Conservation (phyloP, 2,888 invertebrate genomes). For the Drosophila flavopinicola region DNA sequence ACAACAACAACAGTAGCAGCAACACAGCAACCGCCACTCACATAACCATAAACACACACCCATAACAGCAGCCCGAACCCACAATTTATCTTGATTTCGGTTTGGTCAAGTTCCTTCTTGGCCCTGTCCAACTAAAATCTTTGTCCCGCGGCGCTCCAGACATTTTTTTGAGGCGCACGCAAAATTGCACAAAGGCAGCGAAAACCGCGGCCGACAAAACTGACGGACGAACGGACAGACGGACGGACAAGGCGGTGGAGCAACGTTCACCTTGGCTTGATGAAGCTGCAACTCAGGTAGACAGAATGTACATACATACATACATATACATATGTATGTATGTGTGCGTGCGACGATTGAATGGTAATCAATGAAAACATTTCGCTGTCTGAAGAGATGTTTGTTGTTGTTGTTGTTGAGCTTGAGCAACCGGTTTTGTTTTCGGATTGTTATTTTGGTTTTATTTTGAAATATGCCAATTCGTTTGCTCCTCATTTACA, state of each 20-base stretch:
- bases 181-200: conserved; percentile 54
- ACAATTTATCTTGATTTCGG: conserved; percentile 69
- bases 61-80: conserved; percentile 47
- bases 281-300: conserved; percentile 62
- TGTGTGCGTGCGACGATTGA: conserved; percentile 44
- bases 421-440: conserved; percentile 39
- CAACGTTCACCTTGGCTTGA: conserved; percentile 45
- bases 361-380: conserved; percentile 73
- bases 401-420: no score
- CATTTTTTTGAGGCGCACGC: conserved; percentile 36
- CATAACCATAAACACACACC: conserved; percentile 35
- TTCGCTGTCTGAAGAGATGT: conserved; percentile 28
- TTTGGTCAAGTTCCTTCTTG: conserved; percentile 61
- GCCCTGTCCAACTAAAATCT: conserved; percentile 30
- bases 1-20: not conserved
- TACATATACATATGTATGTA: not conserved
- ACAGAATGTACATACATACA: conserved; percentile 8
- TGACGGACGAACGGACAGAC: conserved; percentile 5
- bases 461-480: conserved; percentile 38
- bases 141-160: conserved; percentile 16
- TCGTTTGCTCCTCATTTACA: conserved; percentile 34
- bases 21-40: conserved; percentile 7
- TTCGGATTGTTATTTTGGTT: conserved; percentile 12
- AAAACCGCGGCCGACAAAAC: conserved; percentile 19
- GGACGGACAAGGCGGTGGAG: conserved; percentile 7